A percentile compares a stretch with the other conserved stretches of the same genome.
Conservation (phyloP, 1,140 invertebrate genomes). For the Zaprionus tsacasi region DNA sequence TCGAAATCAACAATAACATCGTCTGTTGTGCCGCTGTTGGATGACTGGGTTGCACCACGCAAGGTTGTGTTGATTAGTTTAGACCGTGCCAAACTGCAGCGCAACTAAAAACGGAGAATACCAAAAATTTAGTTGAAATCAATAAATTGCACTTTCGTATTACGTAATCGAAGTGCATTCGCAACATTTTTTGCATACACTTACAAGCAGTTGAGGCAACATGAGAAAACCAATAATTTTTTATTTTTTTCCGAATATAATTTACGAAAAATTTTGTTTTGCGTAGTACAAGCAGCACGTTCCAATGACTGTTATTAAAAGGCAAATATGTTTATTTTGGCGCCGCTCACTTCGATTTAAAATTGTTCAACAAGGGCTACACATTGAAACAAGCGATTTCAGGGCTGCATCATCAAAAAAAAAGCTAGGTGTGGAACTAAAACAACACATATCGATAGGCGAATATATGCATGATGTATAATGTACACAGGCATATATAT, state of each 20-base stretch:
- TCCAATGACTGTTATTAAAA: not conserved
- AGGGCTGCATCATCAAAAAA: slow-evolving; percentile 14
- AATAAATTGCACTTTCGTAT: slow-evolving; percentile 16
- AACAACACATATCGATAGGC: slow-evolving; percentile 1
- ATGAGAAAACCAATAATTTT: slow-evolving; percentile 23
- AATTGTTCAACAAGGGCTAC: slow-evolving; percentile 21
- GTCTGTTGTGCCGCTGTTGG: not conserved
- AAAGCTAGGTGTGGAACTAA: slow-evolving; percentile 11
- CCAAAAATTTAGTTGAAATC: slow-evolving; percentile 1
- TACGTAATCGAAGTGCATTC: slow-evolving; percentile 27
- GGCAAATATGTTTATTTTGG: slow-evolving; percentile 6
- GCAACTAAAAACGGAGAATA: slow-evolving; percentile 29
- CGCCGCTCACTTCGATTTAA: slow-evolving; percentile 37
- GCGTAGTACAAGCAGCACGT: not conserved
- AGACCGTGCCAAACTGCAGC: slow-evolving; percentile 35
- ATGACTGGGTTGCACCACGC: slow-evolving; percentile 9
- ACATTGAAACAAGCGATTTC: not conserved
- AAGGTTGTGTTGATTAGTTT: slow-evolving; percentile 31
- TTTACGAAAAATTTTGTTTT: slow-evolving; percentile 25
- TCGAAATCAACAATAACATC: slow-evolving; percentile 78
- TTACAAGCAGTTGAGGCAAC: slow-evolving; percentile 33
- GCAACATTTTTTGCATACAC: not conserved
- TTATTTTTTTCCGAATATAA: not conserved
- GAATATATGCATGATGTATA: not conserved
- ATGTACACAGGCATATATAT: not conserved